These are phyloP conservation scores for Troglohyphantes excavatus DNA, from an alignment of 2,888 invertebrate genomes.

Conservation along the genomic window DNA sequence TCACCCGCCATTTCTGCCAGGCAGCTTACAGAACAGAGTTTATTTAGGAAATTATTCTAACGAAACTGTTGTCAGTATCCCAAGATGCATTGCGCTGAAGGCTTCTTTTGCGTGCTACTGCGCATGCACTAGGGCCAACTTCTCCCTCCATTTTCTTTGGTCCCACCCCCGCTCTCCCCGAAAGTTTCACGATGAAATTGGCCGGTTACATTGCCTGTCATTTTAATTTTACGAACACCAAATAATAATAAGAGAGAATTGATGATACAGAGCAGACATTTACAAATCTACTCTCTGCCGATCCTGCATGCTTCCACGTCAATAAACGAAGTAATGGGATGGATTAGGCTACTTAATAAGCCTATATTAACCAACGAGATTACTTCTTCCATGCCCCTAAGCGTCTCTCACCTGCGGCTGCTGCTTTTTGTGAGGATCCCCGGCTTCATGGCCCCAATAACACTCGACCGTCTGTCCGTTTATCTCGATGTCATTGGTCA, in stretches of 20 bases:
- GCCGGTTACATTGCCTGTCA: neutral
- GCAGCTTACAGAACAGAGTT: too few relatives aligned
- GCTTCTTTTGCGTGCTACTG: too few relatives aligned
- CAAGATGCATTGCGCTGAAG: too few relatives aligned
- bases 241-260: slow-evolving; percentile 20
- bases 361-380: too few relatives aligned
- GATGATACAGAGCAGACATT: slow-evolving; percentile 34
- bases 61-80: too few relatives aligned
- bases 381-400: too few relatives aligned
- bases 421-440: slow-evolving; percentile 85
- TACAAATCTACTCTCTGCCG: slow-evolving; percentile 26
- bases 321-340: slow-evolving; percentile 17
- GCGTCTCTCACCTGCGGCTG: slow-evolving; percentile 47
- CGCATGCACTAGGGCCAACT: too few relatives aligned
- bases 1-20: too few relatives aligned
- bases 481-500: slow-evolving; percentile 97
- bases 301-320: slow-evolving; percentile 32
- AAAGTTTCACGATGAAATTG: neutral
- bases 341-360: too few relatives aligned
- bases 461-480: slow-evolving; percentile 98
- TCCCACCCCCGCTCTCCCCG: too few relatives aligned
- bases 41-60: too few relatives aligned
- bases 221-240: neutral
- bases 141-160: too few relatives aligned
- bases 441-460: slow-evolving; percentile 99